These are phyloP conservation scores for Hirtodrosophila trivittata DNA, from an alignment of 2,888 invertebrate genomes.

Conservation along the genomic window DNA sequence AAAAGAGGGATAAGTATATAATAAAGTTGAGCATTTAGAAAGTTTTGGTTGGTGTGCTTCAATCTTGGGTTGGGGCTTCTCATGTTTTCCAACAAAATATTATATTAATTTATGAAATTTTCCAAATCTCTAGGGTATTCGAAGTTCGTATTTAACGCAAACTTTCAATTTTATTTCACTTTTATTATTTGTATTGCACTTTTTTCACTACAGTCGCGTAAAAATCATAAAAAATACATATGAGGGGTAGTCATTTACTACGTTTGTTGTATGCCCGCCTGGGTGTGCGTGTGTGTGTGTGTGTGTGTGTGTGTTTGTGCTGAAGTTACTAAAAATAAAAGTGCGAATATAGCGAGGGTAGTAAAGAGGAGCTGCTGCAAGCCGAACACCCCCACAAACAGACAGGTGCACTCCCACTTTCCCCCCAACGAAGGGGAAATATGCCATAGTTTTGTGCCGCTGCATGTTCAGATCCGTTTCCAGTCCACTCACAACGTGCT, in stretches of 20 bases:
- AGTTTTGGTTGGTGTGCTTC: no score
- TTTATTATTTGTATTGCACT: conserved; percentile 62
- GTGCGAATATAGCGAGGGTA: conserved; percentile 24
- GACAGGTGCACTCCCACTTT: not conserved
- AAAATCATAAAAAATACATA: conserved; percentile 71
- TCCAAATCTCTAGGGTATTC: conserved; percentile 46
- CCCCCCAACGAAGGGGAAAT: conserved; percentile 12
- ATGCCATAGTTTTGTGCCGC: conserved; percentile 32
- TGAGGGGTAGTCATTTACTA: conserved; percentile 43
- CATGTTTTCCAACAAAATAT: no score
- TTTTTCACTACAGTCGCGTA: conserved; percentile 45
- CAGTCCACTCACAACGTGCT: conserved; percentile 25
- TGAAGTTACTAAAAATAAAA: conserved; percentile 65
- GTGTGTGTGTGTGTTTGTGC: not conserved
- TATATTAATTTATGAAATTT: not conserved
- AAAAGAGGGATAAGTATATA: no score
- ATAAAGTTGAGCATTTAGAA: no score
- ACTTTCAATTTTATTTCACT: conserved; percentile 8
- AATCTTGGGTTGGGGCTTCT: no score
- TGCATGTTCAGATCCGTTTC: conserved; percentile 22
- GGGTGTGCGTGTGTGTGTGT: conserved; percentile 1
- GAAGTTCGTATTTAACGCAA: not conserved
- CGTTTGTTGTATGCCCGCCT: no score
- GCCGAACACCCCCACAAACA: conserved; percentile 8
- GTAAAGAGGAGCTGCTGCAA: conserved; percentile 14